These are phyloP conservation scores for Paracentrotus lividus DNA, from an alignment of 53 echinoderm and acorn worm species.

Conservation along the genomic window DNA sequence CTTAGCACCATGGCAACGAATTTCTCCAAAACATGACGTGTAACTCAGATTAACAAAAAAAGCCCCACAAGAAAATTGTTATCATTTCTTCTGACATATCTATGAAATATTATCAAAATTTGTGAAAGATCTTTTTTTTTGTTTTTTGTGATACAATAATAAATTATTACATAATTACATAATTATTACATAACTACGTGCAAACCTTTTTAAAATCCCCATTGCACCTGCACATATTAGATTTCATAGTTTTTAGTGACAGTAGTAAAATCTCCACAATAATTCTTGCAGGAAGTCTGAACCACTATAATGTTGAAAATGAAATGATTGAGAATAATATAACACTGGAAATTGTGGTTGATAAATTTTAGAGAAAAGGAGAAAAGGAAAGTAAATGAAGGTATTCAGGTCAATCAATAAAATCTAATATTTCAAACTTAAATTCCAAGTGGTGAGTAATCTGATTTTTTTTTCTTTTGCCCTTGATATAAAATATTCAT, in stretches of 20 bases:
- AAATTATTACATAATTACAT: not conserved
- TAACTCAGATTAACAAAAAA: not conserved
- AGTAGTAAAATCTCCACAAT: no score
- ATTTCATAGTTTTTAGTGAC: no score
- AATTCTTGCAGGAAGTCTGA: not conserved
- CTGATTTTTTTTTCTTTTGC: no score
- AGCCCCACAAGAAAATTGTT: not conserved
- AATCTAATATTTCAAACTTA: not conserved
- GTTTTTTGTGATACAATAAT: not conserved
- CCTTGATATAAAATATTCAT: conserved; percentile 6
- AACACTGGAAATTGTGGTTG: no score
- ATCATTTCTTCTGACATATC: not conserved
- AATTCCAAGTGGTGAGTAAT: not conserved
- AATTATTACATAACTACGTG: not conserved
- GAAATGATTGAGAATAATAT: no score
- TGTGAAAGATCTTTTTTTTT: not conserved
- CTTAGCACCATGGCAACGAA: conserved; percentile 51
- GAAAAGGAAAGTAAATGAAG: no score
- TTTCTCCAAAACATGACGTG: not conserved
- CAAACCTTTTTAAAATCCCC: no score
- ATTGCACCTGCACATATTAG: not conserved
- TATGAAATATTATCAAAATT: not conserved
- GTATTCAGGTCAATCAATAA: not conserved
- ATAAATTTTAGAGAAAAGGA: no score
- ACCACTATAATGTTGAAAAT: no score